Conservation (phyloP, 1,140 invertebrate genomes). For the Danaus melanippus region DNA sequence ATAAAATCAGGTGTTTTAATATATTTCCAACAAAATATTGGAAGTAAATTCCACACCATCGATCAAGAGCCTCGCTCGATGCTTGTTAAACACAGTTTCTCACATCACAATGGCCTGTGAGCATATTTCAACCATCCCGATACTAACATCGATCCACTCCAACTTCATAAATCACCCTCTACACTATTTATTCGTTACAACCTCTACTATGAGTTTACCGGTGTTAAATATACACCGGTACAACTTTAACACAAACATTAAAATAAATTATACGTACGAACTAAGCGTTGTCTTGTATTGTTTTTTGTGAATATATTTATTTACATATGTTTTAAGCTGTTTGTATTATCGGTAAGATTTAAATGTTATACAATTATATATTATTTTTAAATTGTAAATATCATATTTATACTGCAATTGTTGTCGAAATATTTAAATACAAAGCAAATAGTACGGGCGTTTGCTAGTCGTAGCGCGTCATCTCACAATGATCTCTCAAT, state of each 20-base stretch:
- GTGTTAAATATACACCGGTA: slow-evolving; percentile 7
- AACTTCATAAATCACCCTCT: slow-evolving; percentile 64
- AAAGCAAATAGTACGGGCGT: slow-evolving; percentile 32
- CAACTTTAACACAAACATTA: too few relatives aligned
- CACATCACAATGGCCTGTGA: slow-evolving; percentile 62
- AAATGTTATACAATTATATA: not conserved
- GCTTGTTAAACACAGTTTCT: slow-evolving; percentile 70
- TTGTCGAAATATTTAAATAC: too few relatives aligned
- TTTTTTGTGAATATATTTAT: too few relatives aligned
- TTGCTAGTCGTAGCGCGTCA: slow-evolving; percentile 45
- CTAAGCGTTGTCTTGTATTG: too few relatives aligned
- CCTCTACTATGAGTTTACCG: slow-evolving; percentile 13
- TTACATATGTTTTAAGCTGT: not conserved
- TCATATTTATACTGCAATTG: too few relatives aligned
- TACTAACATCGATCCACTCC: slow-evolving; percentile 52
- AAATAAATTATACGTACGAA: not conserved
- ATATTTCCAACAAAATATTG: slow-evolving; percentile 55
- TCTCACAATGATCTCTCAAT: slow-evolving; percentile 66
- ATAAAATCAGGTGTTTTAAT: slow-evolving; percentile 55
- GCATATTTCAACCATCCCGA: slow-evolving; percentile 66
- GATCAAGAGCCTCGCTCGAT: slow-evolving; percentile 49
- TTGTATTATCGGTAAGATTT: not conserved
- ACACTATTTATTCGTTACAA: slow-evolving; percentile 64
- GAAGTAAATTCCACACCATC: slow-evolving; percentile 50
- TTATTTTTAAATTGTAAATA: too few relatives aligned